Percentiles rank a stretch among this genome's conserved stretches.
These are phyloP conservation scores for Maconellicoccus hirsutus DNA, from an alignment of 1,140 invertebrate genomes.

Conservation along the genomic window DNA sequence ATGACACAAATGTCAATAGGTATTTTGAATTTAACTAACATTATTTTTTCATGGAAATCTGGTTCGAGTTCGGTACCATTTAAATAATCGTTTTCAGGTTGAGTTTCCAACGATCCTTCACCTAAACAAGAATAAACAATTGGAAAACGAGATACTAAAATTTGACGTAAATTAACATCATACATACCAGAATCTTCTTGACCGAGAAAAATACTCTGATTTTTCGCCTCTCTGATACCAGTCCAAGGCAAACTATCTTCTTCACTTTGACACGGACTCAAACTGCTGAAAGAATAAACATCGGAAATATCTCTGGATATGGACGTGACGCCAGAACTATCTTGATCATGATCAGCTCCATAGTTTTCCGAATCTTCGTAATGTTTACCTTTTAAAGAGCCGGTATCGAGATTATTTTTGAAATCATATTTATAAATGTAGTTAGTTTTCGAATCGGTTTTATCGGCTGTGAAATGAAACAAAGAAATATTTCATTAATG, in stretches of 20 bases:
- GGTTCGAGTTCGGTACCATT: background rate
- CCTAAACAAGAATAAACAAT: background rate
- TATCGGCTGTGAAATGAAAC: background rate
- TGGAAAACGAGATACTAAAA: too few relatives aligned
- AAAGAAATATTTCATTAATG: too few relatives aligned
- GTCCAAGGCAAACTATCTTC: background rate
- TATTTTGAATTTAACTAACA: background rate
- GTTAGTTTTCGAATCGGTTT: background rate
- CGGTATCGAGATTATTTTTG: background rate
- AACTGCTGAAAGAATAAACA: background rate
- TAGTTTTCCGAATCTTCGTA: background rate
- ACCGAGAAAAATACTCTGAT: background rate
- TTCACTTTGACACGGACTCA: background rate
- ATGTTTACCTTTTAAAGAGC: background rate
- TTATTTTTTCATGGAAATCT: background rate
- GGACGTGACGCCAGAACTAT: constrained; percentile 6
- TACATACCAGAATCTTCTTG: constrained; percentile 7
- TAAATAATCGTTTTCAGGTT: constrained; percentile 1
- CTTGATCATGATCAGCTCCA: background rate
- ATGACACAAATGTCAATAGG: background rate
- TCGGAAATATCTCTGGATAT: constrained; percentile 2
- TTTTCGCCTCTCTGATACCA: constrained; percentile 13
- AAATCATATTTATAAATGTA: constrained; percentile 18
- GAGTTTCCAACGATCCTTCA: constrained; percentile 4
- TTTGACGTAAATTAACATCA: background rate